Evolutionary conservation across 2,113 vertebrate species (phyloP), one percentile per base, ranked within the genome.

Genomic region (Neoarius graeffei): DNA sequence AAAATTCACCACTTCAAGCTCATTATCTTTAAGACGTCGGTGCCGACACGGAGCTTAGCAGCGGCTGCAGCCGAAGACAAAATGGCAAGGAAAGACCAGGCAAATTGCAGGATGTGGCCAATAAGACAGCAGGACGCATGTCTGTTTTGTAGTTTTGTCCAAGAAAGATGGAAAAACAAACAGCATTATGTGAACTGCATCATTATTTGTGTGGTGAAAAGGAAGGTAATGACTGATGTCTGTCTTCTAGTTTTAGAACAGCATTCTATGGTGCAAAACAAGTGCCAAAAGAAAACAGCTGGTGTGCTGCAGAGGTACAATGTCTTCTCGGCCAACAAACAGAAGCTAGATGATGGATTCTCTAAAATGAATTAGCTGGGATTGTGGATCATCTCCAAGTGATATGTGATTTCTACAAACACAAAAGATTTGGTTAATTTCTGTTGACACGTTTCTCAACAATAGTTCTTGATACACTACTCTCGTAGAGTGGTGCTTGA

Each of bases 1-100:
- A 76, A 50, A 50, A 25, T 76, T 76, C 73, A 71, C 42, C 73
- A 50, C 73, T 52, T 76, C 42, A 76, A 56, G 54, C 52, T 80
- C 14, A 80, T 80, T 80, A 57, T 57, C 25, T 80, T 80, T 54
- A 17, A 7, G 52, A 80, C n/a, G 23, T 77, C 11, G 54, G 74
- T 4, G 13, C 52, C 2, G 15, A 80, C 25, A 19, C 7, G 27
- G 30, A 17, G 77, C n/a, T 80, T 11, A 27, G n/a, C 54, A 57
- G 52, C 52, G 4, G 10, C 2, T 57, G 13, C 77, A 80, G 11
- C 52, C 10, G 0, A 27, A 57, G 77, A 79, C 52, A 56, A 56
- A 7, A 79, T 56, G 76, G 25, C 20, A 56, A 27, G 25, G 0
- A 23, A 56, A 79, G 76, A 15, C 74, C 8, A 8, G 52, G 25